Percentiles rank a stretch among this genome's conserved stretches.
These are phyloP conservation scores for Cyphomyrmex costatus DNA, from an alignment of 1,140 invertebrate genomes.

Conservation along the genomic window DNA sequence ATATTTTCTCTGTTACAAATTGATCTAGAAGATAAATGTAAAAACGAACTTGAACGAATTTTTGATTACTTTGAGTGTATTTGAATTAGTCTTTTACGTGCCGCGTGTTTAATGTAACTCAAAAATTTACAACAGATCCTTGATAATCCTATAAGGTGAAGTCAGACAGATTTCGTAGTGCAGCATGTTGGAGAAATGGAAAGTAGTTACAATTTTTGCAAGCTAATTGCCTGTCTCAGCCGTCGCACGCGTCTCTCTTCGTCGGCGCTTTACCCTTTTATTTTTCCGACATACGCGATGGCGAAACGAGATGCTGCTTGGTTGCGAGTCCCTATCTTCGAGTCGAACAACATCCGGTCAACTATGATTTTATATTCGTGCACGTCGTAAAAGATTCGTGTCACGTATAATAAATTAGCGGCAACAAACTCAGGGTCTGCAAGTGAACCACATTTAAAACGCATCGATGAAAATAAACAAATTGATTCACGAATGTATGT, in stretches of 20 bases:
- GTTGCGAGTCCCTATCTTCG: constrained; percentile 24
- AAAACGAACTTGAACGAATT: neutral
- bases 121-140: constrained; percentile 20
- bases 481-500: neutral
- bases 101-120: constrained; percentile 20
- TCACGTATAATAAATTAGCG: constrained; percentile 58
- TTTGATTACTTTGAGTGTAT: neutral
- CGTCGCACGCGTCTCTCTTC: constrained; percentile 47
- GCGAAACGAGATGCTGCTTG: constrained; percentile 12
- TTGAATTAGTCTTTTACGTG: neutral
- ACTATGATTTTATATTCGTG: constrained; percentile 40
- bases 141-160: constrained; percentile 27
- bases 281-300: constrained; percentile 52
- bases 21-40: neutral
- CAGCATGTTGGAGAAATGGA: constrained; percentile 54
- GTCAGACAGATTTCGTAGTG: constrained; percentile 43
- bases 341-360: constrained; percentile 16
- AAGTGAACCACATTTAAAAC: neutral
- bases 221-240: constrained; percentile 65
- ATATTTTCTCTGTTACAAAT: neutral
- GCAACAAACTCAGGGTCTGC: constrained; percentile 21
- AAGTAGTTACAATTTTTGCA: constrained; percentile 65
- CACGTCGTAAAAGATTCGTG: constrained; percentile 54
- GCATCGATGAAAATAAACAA: neutral
- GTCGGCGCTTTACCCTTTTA: constrained; percentile 63